phyloP scores from a whole-genome alignment of 1,140 invertebrate species.

The Aradophagus sp. region DNA sequence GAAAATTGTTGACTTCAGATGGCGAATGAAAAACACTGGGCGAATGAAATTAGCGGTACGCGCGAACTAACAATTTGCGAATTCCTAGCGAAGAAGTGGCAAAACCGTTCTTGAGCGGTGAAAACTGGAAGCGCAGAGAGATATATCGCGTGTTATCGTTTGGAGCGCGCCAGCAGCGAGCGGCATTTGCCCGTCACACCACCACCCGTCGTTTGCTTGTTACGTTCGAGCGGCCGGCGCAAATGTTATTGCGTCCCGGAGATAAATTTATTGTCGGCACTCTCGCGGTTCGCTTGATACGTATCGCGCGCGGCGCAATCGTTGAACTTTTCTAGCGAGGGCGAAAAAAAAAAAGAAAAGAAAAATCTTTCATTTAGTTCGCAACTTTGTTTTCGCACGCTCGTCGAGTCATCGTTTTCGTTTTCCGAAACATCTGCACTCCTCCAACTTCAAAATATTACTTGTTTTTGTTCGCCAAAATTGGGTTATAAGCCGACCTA shows the following conservation, averaged over 20 bases:
- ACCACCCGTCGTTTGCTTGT: conserved; percentile 28
- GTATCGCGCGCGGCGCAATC: conserved; percentile 34
- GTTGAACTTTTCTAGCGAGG: conserved; percentile 20
- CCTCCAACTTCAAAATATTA: not conserved
- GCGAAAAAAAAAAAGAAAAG: not conserved
- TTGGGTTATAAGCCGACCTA: conserved; percentile 16
- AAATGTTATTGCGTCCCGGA: conserved; percentile 52
- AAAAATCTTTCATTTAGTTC: conserved; percentile 34
- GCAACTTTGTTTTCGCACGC: conserved; percentile 28
- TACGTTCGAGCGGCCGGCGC: conserved; percentile 46
- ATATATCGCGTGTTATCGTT: conserved; percentile 45
- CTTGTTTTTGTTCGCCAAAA: conserved; percentile 10
- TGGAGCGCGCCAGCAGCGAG: conserved; percentile 27
- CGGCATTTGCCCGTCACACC: conserved; percentile 28
- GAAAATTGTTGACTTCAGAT: no score
- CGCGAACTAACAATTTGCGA: conserved; percentile 1
- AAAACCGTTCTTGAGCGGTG: conserved; percentile 21
- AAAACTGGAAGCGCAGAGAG: conserved; percentile 16
- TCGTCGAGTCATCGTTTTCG: conserved; percentile 6
- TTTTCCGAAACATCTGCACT: conserved; percentile 3
- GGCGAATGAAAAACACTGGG: no score
- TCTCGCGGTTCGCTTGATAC: conserved; percentile 45
- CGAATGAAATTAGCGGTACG: no score
- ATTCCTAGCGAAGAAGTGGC: conserved; percentile 19
- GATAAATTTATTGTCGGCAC: conserved; percentile 49